These are phyloP conservation scores for Clarias magur DNA, from an alignment of 2,113 vertebrate species.

Conservation along the genomic window DNA sequence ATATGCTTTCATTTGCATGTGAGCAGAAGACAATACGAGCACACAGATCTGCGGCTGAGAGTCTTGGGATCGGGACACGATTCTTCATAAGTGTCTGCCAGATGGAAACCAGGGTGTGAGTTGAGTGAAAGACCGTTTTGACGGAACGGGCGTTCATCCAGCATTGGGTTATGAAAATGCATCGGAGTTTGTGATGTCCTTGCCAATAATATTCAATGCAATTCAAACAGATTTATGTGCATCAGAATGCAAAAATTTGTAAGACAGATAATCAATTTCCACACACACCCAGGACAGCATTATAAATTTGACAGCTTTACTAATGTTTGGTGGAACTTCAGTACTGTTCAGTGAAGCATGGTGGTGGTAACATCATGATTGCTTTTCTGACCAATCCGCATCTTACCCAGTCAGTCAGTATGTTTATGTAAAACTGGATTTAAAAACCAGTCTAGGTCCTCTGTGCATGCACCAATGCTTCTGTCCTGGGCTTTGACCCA, in stretches of 20 bases:
- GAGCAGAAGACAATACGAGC: background rate
- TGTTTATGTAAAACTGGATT: too few relatives aligned
- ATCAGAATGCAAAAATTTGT: background rate
- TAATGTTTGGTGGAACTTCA: background rate
- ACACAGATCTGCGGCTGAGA: background rate
- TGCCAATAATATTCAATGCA: background rate
- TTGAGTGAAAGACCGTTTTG: background rate
- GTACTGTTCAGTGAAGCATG: background rate
- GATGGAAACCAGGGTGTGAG: background rate
- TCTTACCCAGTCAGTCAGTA: background rate
- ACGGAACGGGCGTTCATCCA: background rate
- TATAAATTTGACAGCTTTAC: background rate
- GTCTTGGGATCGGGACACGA: background rate
- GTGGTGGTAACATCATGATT: background rate
- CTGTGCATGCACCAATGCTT: too few relatives aligned
- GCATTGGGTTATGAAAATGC: background rate
- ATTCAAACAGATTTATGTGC: background rate
- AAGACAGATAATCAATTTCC: background rate
- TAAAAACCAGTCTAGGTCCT: too few relatives aligned
- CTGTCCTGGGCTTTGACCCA: too few relatives aligned
- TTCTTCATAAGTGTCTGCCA: background rate
- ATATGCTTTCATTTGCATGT: background rate
- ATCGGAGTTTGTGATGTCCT: background rate
- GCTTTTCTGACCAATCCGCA: background rate
- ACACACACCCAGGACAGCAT: slow-evolving; percentile 4